Evolutionary conservation across 1,140 invertebrate genomes (phyloP).

Genomic region (Zophobas morio): DNA sequence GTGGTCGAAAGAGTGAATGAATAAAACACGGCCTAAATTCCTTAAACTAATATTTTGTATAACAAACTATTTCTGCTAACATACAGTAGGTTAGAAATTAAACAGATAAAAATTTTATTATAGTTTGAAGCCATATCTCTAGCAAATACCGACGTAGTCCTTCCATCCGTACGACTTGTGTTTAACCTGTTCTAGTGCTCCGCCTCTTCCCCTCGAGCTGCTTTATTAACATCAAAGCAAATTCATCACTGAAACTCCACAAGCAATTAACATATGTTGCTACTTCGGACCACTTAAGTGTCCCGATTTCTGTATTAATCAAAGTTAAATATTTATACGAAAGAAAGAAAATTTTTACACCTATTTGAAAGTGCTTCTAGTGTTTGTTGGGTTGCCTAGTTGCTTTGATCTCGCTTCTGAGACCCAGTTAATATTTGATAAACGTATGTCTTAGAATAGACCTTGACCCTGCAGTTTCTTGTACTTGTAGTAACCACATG

Average conservation of each 20-base stretch:
- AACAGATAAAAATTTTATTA: no score
- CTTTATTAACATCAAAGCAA: slow-evolving; percentile 24
- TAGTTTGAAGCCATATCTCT: no score
- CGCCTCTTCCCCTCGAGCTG: no score
- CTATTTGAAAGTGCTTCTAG: neutral
- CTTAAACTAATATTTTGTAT: no score
- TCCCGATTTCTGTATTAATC: slow-evolving; percentile 2
- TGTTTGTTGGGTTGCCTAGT: slow-evolving; percentile 29
- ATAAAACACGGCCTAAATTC: no score
- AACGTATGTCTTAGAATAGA: neutral
- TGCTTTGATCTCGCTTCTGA: neutral
- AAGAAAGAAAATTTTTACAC: slow-evolving; percentile 19
- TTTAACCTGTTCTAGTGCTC: no score
- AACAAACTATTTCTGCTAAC: no score
- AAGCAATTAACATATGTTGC: slow-evolving; percentile 9
- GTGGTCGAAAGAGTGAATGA: no score
- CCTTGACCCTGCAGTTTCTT: neutral
- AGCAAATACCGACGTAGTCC: no score
- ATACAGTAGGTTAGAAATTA: no score
- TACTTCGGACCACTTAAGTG: slow-evolving; percentile 1
- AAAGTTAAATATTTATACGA: slow-evolving; percentile 21
- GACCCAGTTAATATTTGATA: neutral
- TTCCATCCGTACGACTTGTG: no score
- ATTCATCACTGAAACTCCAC: slow-evolving; percentile 13
- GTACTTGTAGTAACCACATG: neutral